Percentiles rank a stretch among this genome's conserved stretches.
These are phyloP conservation scores for Agelas oroides DNA, from an alignment of 37 sponge, comb jelly and placozoan species.

Conservation along the genomic window DNA sequence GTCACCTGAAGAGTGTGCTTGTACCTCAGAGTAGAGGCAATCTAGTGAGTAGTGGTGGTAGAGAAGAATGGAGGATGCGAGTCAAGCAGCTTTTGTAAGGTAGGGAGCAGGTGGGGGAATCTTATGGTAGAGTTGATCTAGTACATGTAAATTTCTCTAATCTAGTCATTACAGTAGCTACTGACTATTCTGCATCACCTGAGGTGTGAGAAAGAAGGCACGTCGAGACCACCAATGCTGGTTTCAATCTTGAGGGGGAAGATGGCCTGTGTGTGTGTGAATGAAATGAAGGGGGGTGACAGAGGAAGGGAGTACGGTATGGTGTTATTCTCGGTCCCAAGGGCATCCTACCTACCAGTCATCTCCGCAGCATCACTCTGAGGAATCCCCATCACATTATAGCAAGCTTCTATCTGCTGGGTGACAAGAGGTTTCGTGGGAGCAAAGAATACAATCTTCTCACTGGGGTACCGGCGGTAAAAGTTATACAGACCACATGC, in stretches of 20 bases:
- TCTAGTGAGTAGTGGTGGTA: too few species aligned
- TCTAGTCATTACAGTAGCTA: too few species aligned
- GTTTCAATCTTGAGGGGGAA: constrained; percentile 70
- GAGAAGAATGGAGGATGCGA: too few species aligned
- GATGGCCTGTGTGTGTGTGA: constrained; percentile 41
- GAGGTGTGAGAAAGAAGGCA: constrained; percentile 99
- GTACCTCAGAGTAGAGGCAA: constrained; percentile 55
- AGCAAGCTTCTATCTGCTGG: constrained; percentile 96
- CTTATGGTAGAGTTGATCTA: too few species aligned
- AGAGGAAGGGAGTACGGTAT: too few species aligned
- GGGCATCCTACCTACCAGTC: constrained; percentile 93
- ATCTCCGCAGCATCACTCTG: constrained; percentile 76
- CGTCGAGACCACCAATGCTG: constrained; percentile 79
- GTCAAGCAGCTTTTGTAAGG: too few species aligned
- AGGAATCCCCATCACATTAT: constrained; percentile 81
- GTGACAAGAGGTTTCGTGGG: constrained; percentile 99
- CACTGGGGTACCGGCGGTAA: constrained; percentile 95
- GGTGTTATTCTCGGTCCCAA: too few species aligned
- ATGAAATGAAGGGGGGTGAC: neutral
- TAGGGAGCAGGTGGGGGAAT: too few species aligned
- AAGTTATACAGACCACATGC: constrained; percentile 99
- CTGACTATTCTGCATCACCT: constrained; percentile 99
- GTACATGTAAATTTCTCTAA: too few species aligned
- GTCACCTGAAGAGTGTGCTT: constrained; percentile 40
- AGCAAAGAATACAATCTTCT: constrained; percentile 96